Conservation (phyloP, 2,113 vertebrate genomes). For the Rhinichthys klamathensis region DNA sequence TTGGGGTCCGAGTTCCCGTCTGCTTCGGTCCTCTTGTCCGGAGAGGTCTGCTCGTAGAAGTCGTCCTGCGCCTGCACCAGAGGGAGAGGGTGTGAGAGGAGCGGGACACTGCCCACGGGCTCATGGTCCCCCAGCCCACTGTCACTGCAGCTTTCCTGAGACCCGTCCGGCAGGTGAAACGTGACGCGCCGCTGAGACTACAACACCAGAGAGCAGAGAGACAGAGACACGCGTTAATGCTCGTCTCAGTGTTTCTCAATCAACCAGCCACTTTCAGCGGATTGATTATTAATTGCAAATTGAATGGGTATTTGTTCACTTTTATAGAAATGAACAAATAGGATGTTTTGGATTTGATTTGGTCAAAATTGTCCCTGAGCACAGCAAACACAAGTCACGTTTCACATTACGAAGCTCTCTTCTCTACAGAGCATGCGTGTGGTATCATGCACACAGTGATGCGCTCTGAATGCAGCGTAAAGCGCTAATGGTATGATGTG, state of each 20-base stretch:
- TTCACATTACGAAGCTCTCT: slow-evolving; percentile 70
- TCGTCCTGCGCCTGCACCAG: slow-evolving; percentile 99
- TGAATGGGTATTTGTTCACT: background rate
- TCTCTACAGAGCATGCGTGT: slow-evolving; percentile 61
- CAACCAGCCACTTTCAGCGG: background rate
- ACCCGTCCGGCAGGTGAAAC: slow-evolving; percentile 99
- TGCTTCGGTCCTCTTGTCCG: slow-evolving; percentile 98
- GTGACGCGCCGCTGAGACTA: slow-evolving; percentile 99
- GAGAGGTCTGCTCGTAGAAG: slow-evolving; percentile 97
- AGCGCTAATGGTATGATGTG: background rate
- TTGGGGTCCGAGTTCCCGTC: slow-evolving; percentile 99
- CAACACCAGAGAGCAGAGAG: slow-evolving; percentile 92
- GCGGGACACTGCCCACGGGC: slow-evolving; percentile 93
- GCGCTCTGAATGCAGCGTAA: background rate
- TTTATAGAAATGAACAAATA: background rate
- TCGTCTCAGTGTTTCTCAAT: slow-evolving; percentile 13
- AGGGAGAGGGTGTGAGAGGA: slow-evolving; percentile 99
- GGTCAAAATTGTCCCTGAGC: slow-evolving; percentile 47
- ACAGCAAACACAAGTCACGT: slow-evolving; percentile 70
- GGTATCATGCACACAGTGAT: slow-evolving; percentile 16
- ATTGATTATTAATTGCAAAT: slow-evolving; percentile 14
- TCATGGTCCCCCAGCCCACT: slow-evolving; percentile 98
- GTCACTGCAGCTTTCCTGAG: slow-evolving; percentile 99
- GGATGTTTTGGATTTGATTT: background rate
- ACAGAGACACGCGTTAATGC: slow-evolving; percentile 59